Base-by-base conservation (phyloP, 2,888 invertebrate genomes). In the Xestia ashworthii region DNA sequence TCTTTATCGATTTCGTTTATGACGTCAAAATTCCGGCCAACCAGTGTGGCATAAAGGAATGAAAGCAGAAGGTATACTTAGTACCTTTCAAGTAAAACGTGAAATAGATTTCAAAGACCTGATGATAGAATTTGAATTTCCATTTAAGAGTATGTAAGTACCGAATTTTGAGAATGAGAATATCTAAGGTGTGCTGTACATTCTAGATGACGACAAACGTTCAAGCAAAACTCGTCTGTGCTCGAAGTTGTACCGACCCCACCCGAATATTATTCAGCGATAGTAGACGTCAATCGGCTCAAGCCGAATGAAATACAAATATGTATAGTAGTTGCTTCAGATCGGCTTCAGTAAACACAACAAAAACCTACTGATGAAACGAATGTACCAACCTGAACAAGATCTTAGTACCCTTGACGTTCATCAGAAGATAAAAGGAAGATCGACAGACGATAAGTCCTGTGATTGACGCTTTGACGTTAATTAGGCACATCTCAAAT, bases 401-500 rank as follows among this genome's bases (percentile, higher is more conserved):
- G 38, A 9, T 38, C 19, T 0, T 19, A 62, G 32, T 9, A 32
- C 19, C 19, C 11, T 38, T 38, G 62, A 62, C 44, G 44, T n/a
- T 25, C 8, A 65, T n/a, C 44, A 44, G 3, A 25, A 71, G 58
- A 58, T 80, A 46, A 73, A 66, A 22, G 38, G 16, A 73, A 58
- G 50, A 72, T 66, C 5, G 44, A 58, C 16, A 25, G 48, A 71
- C 14, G 64, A 79, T 50, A 53, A 80, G 66, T 8, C 3, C 50
- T 41, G 66, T 25, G 60, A 53, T 46, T 79, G 81, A 73, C 50
- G 25, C 38, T 66, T 73, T 78, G 78, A 66, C 74, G 74, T 73
- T 74, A 80, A 80, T 79, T 78, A 78, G 48, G 16, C n/a, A 62
- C 50, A 11, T 72, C 14, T 53, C 74, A 80, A 78, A 78, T 69